phyloP scores from a whole-genome alignment of 2,113 vertebrate species.

The Tragelaphus scriptus region DNA sequence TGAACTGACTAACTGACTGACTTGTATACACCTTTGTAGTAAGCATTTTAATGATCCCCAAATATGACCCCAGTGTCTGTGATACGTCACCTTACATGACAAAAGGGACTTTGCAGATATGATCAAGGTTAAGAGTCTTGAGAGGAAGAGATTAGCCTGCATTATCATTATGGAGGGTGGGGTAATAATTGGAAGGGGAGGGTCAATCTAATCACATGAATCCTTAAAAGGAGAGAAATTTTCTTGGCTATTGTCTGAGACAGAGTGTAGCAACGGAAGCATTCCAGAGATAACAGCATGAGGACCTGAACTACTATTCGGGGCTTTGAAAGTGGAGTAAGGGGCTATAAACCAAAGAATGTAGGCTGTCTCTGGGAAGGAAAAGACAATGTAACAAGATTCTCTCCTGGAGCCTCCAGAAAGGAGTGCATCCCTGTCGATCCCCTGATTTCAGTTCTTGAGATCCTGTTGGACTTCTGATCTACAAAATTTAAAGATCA shows the following conservation, averaged over 20 bases:
- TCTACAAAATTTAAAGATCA: neutral
- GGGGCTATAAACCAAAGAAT: neutral
- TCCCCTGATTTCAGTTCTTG: neutral
- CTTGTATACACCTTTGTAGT: neutral
- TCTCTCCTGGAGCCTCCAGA: neutral
- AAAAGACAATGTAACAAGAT: neutral
- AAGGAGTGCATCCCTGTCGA: neutral
- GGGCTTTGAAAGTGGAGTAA: neutral
- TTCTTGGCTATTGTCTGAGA: neutral
- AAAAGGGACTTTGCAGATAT: neutral
- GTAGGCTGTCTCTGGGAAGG: neutral
- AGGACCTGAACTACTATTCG: neutral
- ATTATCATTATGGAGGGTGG: neutral
- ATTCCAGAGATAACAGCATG: neutral
- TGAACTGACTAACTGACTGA: neutral
- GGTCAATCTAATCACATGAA: neutral
- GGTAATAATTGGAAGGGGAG: neutral
- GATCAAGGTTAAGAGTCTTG: neutral
- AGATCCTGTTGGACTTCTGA: neutral
- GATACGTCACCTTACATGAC: neutral
- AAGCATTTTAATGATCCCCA: neutral
- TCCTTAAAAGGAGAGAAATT: neutral
- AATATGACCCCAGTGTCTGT: neutral
- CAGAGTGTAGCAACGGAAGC: neutral
- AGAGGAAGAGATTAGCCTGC: neutral